Evolutionary conservation across 2,797 vertebrate genomes (phyloP).

Genomic region (Rhabdophis nuchalis): DNA sequence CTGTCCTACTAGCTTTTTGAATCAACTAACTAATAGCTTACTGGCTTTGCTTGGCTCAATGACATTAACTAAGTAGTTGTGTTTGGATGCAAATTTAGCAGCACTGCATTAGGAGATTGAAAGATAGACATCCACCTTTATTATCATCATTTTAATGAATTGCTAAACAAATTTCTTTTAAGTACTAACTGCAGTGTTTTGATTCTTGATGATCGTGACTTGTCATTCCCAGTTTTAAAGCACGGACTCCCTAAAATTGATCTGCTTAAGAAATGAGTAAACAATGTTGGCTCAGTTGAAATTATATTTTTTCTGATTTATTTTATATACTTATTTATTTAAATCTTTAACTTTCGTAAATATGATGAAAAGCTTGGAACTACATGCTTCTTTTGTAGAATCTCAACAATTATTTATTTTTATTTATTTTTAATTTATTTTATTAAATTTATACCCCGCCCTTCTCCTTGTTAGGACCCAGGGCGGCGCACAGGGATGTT

Average conservation of each 20-base stretch:
- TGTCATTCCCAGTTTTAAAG: not conserved
- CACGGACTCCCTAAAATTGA: not conserved
- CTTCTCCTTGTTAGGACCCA: too few species aligned
- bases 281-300: not conserved
- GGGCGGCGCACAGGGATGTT: too few species aligned
- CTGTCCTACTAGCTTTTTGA: conserved; percentile 27
- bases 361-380: not conserved
- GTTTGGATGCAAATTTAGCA: conserved; percentile 31
- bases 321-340: not conserved
- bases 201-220: not conserved
- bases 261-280: not conserved
- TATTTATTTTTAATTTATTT: too few species aligned
- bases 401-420: not conserved
- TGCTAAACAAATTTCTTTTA: not conserved
- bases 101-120: conserved; percentile 34
- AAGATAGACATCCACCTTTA: conserved; percentile 12
- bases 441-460: too few species aligned
- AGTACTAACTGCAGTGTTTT: not conserved
- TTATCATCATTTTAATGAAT: not conserved
- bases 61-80: conserved; percentile 28
- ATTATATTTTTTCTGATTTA: not conserved
- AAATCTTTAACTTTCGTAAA: not conserved
- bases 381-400: not conserved
- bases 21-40: conserved; percentile 4
- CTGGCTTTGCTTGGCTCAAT: conserved; percentile 7